Base-by-base conservation (phyloP, 35 echinoderm and acorn worm genomes). In the Heliocidaris tuberculata region DNA sequence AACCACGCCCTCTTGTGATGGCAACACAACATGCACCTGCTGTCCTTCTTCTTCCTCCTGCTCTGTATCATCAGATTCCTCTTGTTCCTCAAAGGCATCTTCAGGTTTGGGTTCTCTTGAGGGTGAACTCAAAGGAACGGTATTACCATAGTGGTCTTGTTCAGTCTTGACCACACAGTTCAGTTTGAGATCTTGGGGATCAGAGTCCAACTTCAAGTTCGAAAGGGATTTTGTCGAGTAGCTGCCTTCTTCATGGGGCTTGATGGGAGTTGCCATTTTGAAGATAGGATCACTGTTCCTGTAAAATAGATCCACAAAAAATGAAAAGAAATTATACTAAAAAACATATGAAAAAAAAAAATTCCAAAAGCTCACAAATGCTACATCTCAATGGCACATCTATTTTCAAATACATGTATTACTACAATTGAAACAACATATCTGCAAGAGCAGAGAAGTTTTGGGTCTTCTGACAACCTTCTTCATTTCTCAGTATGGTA, bases 211-310 rank as follows among this genome's bases (percentile, higher is more conserved):
- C 31, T 32, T 48, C 12, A 31, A 9, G 15, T 42, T 30, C 10
- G 29, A 27, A 11, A 97, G 92, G 48, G 88, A 13, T 95, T 97
- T 99, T 12, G 98, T 99, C 42, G 92, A 90, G 48, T 97, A 97
- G 31, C 97, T 96, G 49, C 86, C 47, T 27, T 95, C 31, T 96
- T 99, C 98, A n/a, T 95, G 85, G 49, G 86, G 71, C 91, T 90
- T 78, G 7, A 99, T 90, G 21, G 90, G 96, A 29, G 96, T 97
- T 48, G 96, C 94, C 60, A 97, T 86, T 15, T 87, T 21, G 95
- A 99, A 97, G 19, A 99, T 90, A 5, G 98, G 98, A 96, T 99
- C 98, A 50, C 89, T 48, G 19, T 89, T 87, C 59, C 98, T 99
- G 89, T 92, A 89, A 92, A 85, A 30, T 13, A 30, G 21, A 88